phyloP scores from a whole-genome alignment of 2,113 vertebrate species.

The Urocolius indicus region DNA sequence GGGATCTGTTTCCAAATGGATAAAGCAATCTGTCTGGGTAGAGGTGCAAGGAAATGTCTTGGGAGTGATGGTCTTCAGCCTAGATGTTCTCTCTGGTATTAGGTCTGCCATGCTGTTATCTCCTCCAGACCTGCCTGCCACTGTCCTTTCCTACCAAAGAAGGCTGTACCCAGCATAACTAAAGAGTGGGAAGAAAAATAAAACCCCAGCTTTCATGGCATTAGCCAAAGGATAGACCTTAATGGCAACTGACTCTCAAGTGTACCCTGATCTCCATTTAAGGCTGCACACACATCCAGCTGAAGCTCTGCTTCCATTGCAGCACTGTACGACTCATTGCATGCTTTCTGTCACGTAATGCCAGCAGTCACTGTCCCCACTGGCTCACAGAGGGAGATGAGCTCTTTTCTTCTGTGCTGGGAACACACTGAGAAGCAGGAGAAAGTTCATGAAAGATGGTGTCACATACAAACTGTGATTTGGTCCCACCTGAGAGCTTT shows the following conservation, averaged over 20 bases:
- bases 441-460: neutral
- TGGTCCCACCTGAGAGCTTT: neutral
- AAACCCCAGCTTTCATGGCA: neutral
- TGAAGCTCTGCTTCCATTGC: neutral
- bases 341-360: neutral
- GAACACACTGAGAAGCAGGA: neutral
- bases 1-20: neutral
- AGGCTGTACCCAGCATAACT: neutral
- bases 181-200: accelerated
- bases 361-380: neutral
- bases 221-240: neutral
- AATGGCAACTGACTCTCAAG: neutral
- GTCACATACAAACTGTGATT: neutral
- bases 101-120: neutral
- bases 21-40: neutral
- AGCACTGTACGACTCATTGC: neutral
- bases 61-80: neutral
- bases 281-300: neutral
- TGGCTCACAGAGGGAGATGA: neutral
- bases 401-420: neutral
- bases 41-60: neutral
- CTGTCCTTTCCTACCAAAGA: neutral
- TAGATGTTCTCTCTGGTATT: neutral
- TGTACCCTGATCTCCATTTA: accelerated
- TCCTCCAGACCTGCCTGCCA: accelerated